Percentiles rank a stretch among this genome's conserved stretches.
These are phyloP conservation scores for Xyliphius kryptos DNA, from an alignment of 2,113 vertebrate species.

Conservation along the genomic window DNA sequence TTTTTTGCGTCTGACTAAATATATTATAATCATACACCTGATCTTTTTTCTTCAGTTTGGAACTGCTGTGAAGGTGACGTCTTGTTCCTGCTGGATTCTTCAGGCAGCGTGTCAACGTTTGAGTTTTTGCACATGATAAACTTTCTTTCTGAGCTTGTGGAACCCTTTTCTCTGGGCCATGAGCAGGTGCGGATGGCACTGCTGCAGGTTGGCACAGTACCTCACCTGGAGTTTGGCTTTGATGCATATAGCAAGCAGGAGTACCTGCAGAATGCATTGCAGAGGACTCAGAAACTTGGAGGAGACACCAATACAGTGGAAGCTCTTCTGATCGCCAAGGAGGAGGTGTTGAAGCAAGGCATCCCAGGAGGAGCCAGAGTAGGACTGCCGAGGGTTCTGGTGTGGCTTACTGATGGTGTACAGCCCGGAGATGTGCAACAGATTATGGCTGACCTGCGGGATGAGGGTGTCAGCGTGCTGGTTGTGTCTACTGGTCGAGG, in stretches of 20 bases:
- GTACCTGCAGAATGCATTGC: conserved; percentile 63
- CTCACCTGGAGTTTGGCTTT: conserved; percentile 81
- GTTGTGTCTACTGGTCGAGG: conserved; percentile 83
- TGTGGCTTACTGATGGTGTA: conserved; percentile 92
- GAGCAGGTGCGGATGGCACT: conserved; percentile 76
- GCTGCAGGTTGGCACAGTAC: conserved; percentile 83
- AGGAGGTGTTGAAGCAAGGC: conserved; percentile 58
- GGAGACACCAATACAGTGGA: conserved; percentile 88
- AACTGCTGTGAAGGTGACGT: conserved; percentile 79
- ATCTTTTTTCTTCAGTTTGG: conserved; percentile 53
- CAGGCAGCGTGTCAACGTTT: conserved; percentile 83
- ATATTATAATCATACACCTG: too few species aligned
- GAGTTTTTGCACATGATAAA: conserved; percentile 80
- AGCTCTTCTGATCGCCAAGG: conserved; percentile 69
- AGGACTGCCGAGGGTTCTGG: conserved; percentile 79
- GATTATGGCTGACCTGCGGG: conserved; percentile 73
- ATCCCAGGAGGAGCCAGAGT: conserved; percentile 53
- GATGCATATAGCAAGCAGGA: conserved; percentile 49
- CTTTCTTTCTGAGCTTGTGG: conserved; percentile 81
- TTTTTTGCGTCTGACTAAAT: too few species aligned
- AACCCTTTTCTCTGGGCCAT: conserved; percentile 74
- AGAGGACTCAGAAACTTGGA: conserved; percentile 65
- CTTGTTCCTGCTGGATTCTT: conserved; percentile 88
- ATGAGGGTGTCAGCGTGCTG: conserved; percentile 78
- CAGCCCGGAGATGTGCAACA: conserved; percentile 76